Percentiles rank a stretch among this genome's conserved stretches.
phyloP scores from a whole-genome alignment of 1,140 invertebrate genomes.

The Radopholus similis region DNA sequence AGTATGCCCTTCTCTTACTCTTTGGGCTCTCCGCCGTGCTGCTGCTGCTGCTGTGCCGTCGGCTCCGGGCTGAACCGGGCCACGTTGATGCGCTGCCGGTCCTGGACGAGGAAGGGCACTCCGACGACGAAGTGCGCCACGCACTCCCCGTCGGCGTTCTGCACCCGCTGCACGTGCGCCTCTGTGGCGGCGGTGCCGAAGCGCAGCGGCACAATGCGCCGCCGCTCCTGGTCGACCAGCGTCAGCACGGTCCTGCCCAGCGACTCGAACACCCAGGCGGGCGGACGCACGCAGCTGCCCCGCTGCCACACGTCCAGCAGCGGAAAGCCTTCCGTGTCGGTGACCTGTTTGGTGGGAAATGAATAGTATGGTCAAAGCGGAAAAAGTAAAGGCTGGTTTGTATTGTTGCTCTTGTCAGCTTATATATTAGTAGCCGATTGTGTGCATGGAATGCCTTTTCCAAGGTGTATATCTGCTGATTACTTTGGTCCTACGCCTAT shows the following conservation, averaged over 20 bases:
- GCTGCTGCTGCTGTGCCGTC: background rate
- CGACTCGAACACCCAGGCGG: constrained; percentile 33
- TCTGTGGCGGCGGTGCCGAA: background rate
- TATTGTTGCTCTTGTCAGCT: too few relatives aligned
- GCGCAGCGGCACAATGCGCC: background rate
- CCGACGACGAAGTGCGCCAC: constrained; percentile 11
- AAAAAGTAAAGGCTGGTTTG: background rate
- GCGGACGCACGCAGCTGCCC: constrained; percentile 27
- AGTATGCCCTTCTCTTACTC: too few relatives aligned
- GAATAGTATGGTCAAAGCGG: too few relatives aligned
- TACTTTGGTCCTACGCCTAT: too few relatives aligned
- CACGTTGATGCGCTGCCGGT: constrained; percentile 1
- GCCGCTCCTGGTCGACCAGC: constrained; percentile 21
- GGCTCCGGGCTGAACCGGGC: constrained; percentile 6
- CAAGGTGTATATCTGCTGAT: background rate
- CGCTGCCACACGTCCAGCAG: constrained; percentile 41
- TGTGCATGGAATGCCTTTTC: background rate
- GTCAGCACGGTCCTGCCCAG: constrained; percentile 36
- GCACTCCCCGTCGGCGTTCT: constrained; percentile 12
- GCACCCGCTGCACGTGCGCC: constrained; percentile 2
- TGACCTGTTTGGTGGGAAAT: constrained; percentile 27
- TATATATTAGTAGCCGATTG: too few relatives aligned
- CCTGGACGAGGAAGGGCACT: constrained; percentile 3
- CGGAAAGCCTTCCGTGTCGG: constrained; percentile 38
- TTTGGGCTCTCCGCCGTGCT: background rate